These are phyloP conservation scores for Danionella cerebrum DNA, from an alignment of 2,113 vertebrate species.

Conservation along the genomic window DNA sequence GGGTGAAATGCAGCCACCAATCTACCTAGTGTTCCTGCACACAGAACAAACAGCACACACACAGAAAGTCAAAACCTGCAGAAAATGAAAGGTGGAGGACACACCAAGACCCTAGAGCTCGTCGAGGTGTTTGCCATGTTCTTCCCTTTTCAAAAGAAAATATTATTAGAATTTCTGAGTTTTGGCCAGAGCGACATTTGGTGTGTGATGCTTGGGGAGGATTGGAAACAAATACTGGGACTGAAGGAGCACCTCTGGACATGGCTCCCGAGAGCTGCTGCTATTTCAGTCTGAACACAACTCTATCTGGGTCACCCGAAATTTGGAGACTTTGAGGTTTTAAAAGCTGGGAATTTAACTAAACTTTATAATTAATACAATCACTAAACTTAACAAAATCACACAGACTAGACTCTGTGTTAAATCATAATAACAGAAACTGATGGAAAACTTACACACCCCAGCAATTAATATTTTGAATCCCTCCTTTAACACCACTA, in stretches of 20 bases:
- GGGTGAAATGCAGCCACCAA: no score
- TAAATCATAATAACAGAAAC: no score
- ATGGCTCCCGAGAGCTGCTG: constrained; percentile 1
- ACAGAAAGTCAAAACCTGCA: constrained; percentile 41
- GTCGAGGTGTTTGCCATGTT: constrained; percentile 52
- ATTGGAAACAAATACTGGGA: constrained; percentile 62
- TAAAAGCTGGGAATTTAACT: not conserved
- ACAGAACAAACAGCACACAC: not conserved
- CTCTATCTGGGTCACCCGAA: not conserved
- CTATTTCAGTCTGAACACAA: not conserved
- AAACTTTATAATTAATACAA: no score
- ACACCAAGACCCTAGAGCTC: no score
- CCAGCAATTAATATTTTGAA: no score
- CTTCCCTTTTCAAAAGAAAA: constrained; percentile 50
- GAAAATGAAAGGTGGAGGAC: constrained; percentile 43
- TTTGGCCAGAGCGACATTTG: constrained; percentile 32
- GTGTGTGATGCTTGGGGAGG: constrained; percentile 46
- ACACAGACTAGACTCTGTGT: no score
- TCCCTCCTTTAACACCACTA: no score
- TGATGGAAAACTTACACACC: no score
- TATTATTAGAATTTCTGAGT: constrained; percentile 48
- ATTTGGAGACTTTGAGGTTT: not conserved
- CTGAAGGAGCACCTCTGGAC: constrained; percentile 38
- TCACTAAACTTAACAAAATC: no score
- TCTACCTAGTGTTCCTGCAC: constrained; percentile 9